Percentiles rank a stretch among this genome's conserved stretches.
phyloP scores from a whole-genome alignment of 1,140 invertebrate species.

The Aphis craccivora region DNA sequence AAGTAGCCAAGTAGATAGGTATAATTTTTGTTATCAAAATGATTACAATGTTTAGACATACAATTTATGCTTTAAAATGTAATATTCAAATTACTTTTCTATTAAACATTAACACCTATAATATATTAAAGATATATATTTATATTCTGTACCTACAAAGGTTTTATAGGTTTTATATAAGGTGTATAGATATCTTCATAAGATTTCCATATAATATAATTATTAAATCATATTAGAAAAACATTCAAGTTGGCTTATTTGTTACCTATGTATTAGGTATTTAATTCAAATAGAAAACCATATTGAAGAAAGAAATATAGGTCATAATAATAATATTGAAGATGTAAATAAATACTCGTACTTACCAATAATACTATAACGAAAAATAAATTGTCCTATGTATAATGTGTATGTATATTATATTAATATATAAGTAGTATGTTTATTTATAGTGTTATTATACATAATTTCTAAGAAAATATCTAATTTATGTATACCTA shows the following conservation, averaged over 20 bases:
- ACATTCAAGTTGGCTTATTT: neutral
- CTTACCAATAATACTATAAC: neutral
- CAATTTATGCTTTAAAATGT: neutral
- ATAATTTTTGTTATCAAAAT: neutral
- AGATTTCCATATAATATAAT: neutral
- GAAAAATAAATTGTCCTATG: neutral
- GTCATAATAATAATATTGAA: neutral
- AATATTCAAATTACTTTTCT: no score
- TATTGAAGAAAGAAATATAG: neutral
- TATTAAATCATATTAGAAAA: neutral
- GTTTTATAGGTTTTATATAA: no score
- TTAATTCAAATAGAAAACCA: neutral
- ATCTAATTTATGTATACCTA: neutral
- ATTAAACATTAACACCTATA: no score
- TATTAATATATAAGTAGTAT: neutral
- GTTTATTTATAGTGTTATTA: neutral
- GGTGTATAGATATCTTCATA: no score
- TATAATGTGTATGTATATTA: neutral
- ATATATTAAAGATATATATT: no score
- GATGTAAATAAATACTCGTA: neutral
- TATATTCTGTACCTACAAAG: neutral
- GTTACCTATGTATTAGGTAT: neutral
- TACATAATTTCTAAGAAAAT: neutral
- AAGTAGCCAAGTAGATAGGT: no score
- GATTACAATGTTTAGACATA: neutral